Base-by-base conservation (phyloP, 1,140 invertebrate species). In the Sycophaga agraensis region DNA sequence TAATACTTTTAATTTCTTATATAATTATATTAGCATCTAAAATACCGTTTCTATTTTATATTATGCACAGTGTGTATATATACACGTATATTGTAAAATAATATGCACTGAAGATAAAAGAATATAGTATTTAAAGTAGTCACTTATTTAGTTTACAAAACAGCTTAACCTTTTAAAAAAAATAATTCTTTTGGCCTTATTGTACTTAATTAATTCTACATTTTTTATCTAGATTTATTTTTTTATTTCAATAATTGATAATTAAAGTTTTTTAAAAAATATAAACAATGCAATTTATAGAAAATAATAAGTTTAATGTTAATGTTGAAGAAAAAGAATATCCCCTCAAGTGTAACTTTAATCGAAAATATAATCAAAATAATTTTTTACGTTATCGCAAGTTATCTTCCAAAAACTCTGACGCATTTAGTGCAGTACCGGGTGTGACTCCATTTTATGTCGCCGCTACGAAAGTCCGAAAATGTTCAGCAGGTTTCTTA, bases 401-500 rank as follows among this genome's bases (percentile, higher is more conserved):
- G 43, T 65, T 62, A 21, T 45, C 54, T 14, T 56, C 40, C n/a
- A 31, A 51, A 22, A 48, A 22, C 14, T 66, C 65, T 66, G 64
- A 66, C 11, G 50, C 68, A 34, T 72, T 75, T 42, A 68, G 37
- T 43, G 68, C 68, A 16, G 68, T 70, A 4, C 40, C 63, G 3
- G 73, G 72, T 14, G 68, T 73, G 19, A 73, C 59, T 45, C 64
- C 68, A n/a, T 70, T 70, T 60, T 59, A 69, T n/a, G 66, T 71
- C n/a, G 66, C 62, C 6, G 70, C 70, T n/a, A 60, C 35, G 7
- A 51, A 49, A 51, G 28, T 50, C 19, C 12, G 34, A 50, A 65
- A 60, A 56, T 45, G 42, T n/a, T 11, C 50, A 22, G 14, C 43
- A 54, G 43, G 56, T 46, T 16, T 4, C n/a, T 37, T 37, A n/a